phyloP scores from a whole-genome alignment of 2,888 invertebrate species.

The Trimorus sp. region DNA sequence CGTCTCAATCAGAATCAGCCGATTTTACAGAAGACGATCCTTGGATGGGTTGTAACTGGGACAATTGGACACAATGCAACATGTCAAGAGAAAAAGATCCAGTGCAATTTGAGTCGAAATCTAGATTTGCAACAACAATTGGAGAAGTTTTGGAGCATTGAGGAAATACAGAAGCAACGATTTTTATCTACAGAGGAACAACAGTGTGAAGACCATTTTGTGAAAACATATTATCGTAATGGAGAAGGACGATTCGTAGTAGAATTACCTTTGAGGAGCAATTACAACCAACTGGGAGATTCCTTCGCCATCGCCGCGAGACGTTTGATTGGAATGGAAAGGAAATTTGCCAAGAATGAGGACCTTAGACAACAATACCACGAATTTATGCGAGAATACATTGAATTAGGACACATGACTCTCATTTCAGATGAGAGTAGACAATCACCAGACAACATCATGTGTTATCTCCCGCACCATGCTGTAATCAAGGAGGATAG shows the following conservation, averaged over 20 bases:
- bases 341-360: neutral
- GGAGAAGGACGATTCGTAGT: conserved; percentile 46
- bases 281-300: neutral
- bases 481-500: conserved; percentile 2
- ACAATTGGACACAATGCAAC: conserved; percentile 1
- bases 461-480: neutral
- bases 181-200: conserved; percentile 54
- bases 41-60: conserved; percentile 55
- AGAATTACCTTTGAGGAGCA: neutral
- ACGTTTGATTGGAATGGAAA: neutral
- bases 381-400: neutral
- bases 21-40: conserved; percentile 38
- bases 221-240: conserved; percentile 23
- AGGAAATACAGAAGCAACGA: conserved; percentile 29
- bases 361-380: neutral
- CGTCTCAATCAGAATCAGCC: conserved; percentile 11
- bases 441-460: neutral
- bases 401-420: neutral
- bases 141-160: conserved; percentile 64
- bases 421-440: neutral
- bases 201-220: conserved; percentile 62
- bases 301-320: neutral
- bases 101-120: conserved; percentile 3
- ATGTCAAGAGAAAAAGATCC: neutral
- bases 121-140: conserved; percentile 42